phyloP scores from a whole-genome alignment of 2,113 vertebrate genomes.

The Mugil cephalus region DNA sequence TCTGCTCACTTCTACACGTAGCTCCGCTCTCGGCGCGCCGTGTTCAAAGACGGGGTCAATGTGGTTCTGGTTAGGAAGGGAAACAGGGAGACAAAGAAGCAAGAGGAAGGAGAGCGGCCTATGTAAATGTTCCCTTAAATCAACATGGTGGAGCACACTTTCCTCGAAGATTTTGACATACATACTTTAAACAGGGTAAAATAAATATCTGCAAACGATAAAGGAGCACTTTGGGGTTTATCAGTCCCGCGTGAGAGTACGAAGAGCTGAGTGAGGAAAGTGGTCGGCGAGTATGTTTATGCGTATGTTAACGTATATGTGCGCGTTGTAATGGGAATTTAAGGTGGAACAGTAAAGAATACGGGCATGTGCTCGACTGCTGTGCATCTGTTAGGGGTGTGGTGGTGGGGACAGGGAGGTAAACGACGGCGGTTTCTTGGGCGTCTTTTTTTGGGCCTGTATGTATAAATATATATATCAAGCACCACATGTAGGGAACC shows the following conservation, averaged over 20 bases:
- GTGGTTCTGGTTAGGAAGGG: conserved; percentile 77
- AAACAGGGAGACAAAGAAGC: conserved; percentile 64
- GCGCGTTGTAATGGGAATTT: conserved; percentile 32
- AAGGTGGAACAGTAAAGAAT: conserved; percentile 20
- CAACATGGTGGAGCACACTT: conserved; percentile 72
- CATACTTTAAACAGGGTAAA: conserved; percentile 70
- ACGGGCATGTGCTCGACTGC: conserved; percentile 20
- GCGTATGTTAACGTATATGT: conserved; percentile 18
- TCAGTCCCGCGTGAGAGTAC: conserved; percentile 50
- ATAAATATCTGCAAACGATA: conserved; percentile 74
- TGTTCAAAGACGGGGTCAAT: conserved; percentile 69
- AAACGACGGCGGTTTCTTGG: conserved; percentile 34
- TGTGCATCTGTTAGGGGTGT: conserved; percentile 12
- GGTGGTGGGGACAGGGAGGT: not conserved
- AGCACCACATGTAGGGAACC: conserved; percentile 44
- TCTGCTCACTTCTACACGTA: conserved; percentile 45
- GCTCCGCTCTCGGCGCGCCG: conserved; percentile 49
- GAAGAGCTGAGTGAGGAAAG: conserved; percentile 23
- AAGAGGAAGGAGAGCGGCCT: conserved; percentile 41
- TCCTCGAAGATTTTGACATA: conserved; percentile 60
- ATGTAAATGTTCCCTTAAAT: conserved; percentile 75
- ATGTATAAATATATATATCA: conserved; percentile 65
- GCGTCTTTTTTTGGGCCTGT: conserved; percentile 34
- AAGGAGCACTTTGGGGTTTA: conserved; percentile 68
- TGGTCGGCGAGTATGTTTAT: conserved; percentile 26